Conservation (phyloP, 1,140 invertebrate genomes). For the Pentalonia nigronervosa region DNA sequence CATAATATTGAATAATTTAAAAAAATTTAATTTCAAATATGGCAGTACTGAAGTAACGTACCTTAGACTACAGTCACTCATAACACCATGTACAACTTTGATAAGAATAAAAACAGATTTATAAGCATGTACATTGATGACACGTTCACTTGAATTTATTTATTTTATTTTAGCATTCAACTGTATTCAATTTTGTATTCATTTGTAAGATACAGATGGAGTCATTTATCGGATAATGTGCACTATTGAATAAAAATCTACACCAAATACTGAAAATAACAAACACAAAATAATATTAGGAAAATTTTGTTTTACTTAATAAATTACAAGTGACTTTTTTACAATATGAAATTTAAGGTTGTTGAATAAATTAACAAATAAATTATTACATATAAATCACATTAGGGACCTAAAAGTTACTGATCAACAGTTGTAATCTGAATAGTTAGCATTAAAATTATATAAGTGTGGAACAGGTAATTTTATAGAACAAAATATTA, state of each 20-base stretch:
- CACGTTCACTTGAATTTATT: no score
- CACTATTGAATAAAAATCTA: background rate
- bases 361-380: constrained; percentile 41
- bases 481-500: background rate
- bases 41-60: no score
- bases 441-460: constrained; percentile 27
- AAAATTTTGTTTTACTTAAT: constrained; percentile 54
- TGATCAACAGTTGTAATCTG: constrained; percentile 15
- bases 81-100: no score
- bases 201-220: background rate
- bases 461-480: constrained; percentile 23
- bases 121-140: no score
- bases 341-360: constrained; percentile 21
- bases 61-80: no score
- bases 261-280: background rate
- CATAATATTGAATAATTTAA: no score
- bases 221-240: background rate
- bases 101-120: no score
- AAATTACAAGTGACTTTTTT: constrained; percentile 51
- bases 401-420: constrained; percentile 2
- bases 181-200: background rate
- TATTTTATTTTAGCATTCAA: no score
- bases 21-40: no score
- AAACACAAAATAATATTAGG: constrained; percentile 25
- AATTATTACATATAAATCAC: constrained; percentile 24